Base-by-base conservation (phyloP, 2,113 vertebrate genomes). In the Petrocephalus microphthalmus region DNA sequence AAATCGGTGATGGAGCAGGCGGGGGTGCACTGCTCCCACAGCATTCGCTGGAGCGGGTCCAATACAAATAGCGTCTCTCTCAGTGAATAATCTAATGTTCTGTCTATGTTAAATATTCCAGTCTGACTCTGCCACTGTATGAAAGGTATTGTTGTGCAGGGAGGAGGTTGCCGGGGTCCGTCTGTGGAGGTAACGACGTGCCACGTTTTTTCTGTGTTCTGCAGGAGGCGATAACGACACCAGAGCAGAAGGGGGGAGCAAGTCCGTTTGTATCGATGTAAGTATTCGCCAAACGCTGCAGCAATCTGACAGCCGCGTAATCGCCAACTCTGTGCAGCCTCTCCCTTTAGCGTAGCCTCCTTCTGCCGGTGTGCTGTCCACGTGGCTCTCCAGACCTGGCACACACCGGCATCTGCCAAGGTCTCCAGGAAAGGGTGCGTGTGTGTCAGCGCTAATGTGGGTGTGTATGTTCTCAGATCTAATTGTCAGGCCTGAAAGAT, bases 171-270 rank as follows among this genome's bases (percentile, higher is more conserved):
- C 22, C 37, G 20, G 42, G 15, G 17, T 45, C 5, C 45, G 8
- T 83, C 81, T 83, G 81, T n/a, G 45, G 33, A 1, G 37, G 11
- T 87, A 33, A 78, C 33, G 45, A 8, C 1, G 7, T 49, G 47
- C 17, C 49, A 49, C 5, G 45, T 8, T 47, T 10, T 86, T 56
- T 84, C 52, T 6, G 25, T 22, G 42, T 49, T 53, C 53, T 71
- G 3, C 86, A 87, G 86, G 49, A 84, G 51, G 60, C 52, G n/a
- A 45, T 19, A 7, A 47, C 53, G 15, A 29, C 19, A 54, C 15
- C 84, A 83, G 74, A 88, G n/a, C 13, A 54, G 81, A 89, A 74
- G 64, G 87, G 47, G 82, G 56, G 42, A 52, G 42, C 22, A 81
- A 15, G 17, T 20, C 74, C 53, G 29, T 45, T 42, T 45, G 17